Percentiles rank a stretch among this genome's conserved stretches.
phyloP scores from a whole-genome alignment of 2,888 invertebrate genomes.

The Drosophila borborema region DNA sequence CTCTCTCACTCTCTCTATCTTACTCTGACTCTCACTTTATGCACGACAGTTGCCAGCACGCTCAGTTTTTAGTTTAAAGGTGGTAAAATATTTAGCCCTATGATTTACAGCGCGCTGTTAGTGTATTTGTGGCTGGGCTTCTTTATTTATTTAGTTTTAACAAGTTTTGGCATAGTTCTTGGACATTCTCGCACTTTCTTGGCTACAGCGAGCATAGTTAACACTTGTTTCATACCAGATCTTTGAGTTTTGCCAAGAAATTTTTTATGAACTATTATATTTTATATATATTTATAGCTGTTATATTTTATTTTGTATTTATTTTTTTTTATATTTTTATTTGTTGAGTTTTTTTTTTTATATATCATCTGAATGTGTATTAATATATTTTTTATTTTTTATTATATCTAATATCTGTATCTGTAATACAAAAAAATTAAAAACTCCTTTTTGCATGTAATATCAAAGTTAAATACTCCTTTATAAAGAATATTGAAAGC shows the following conservation, averaged over 20 bases:
- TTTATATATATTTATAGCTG: not conserved
- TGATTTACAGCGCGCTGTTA: slow-evolving; percentile 61
- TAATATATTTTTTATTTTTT: no score
- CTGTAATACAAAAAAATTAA: no score
- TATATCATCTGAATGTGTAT: no score
- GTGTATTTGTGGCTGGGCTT: slow-evolving; percentile 45
- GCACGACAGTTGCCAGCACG: slow-evolving; percentile 1
- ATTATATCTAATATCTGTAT: no score
- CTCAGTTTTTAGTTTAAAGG: slow-evolving; percentile 33
- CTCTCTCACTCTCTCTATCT: not conserved
- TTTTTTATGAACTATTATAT: not conserved
- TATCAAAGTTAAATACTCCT: no score
- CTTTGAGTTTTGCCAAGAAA: slow-evolving; percentile 5
- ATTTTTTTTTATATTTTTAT: no score
- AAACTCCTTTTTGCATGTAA: no score
- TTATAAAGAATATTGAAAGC: no score
- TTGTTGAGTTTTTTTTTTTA: no score
- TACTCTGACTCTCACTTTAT: not conserved
- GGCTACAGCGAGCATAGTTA: not conserved
- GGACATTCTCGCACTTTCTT: slow-evolving; percentile 16
- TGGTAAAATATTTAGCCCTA: slow-evolving; percentile 63
- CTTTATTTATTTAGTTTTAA: slow-evolving; percentile 33
- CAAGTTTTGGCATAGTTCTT: slow-evolving; percentile 50
- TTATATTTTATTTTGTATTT: not conserved
- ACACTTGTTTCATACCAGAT: not conserved